These are phyloP conservation scores for Conopomorpha cramerella DNA, from an alignment of 1,140 invertebrate species.

Conservation along the genomic window DNA sequence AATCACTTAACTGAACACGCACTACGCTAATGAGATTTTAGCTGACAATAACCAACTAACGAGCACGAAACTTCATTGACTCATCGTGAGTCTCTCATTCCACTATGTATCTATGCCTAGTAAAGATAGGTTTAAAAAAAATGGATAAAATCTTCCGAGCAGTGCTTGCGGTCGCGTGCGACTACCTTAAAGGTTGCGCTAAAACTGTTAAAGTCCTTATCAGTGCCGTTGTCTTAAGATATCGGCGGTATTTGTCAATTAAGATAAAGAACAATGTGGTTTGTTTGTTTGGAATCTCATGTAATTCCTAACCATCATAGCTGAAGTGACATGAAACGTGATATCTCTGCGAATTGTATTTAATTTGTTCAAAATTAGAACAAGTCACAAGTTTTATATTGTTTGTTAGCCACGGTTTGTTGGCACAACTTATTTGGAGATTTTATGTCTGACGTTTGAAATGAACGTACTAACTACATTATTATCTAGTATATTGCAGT, in stretches of 20 bases:
- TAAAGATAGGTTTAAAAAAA: too few species aligned
- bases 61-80: constrained; percentile 35
- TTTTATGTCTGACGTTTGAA: too few species aligned
- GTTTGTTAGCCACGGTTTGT: too few species aligned
- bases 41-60: constrained; percentile 47
- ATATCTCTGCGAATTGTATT: too few species aligned
- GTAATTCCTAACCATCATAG: too few species aligned
- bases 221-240: constrained; percentile 36
- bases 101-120: constrained; percentile 31
- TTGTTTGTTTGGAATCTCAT: constrained; percentile 40
- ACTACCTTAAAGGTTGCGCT: constrained; percentile 23
- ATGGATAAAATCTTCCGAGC: not conserved
- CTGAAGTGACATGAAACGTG: too few species aligned
- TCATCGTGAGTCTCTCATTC: constrained; percentile 38
- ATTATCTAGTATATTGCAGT: too few species aligned
- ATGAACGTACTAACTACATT: too few species aligned
- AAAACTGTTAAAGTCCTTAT: constrained; percentile 34
- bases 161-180: not conserved
- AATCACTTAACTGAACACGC: constrained; percentile 52
- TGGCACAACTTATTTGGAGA: too few species aligned
- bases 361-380: too few species aligned
- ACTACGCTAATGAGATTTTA: constrained; percentile 53
- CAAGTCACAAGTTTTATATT: too few species aligned
- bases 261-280: constrained; percentile 43
- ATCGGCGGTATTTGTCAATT: constrained; percentile 47